Conservation (phyloP, 2,113 vertebrate species). For the Nerophis ophidion region DNA sequence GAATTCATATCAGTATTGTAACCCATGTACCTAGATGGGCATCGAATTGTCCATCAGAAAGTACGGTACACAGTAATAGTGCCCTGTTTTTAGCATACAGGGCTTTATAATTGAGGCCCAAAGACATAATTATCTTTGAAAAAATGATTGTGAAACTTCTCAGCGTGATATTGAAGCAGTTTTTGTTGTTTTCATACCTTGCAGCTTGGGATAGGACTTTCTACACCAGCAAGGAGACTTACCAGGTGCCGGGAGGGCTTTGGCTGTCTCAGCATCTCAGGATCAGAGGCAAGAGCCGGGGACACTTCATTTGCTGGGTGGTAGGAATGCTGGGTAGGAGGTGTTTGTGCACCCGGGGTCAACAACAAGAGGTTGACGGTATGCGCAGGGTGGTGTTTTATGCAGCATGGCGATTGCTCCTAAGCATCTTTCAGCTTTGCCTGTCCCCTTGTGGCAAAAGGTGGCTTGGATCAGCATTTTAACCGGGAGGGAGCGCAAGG, state of each 20-base stretch:
- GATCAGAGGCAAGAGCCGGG: conserved; percentile 52
- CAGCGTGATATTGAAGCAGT: no score
- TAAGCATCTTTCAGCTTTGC: conserved; percentile 44
- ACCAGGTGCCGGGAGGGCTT: conserved; percentile 47
- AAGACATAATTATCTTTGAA: no score
- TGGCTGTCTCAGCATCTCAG: conserved; percentile 58
- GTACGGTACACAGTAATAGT: no score
- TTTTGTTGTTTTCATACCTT: no score
- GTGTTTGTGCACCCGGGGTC: conserved; percentile 36
- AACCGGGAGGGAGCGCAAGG: conserved; percentile 32
- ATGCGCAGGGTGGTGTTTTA: conserved; percentile 44
- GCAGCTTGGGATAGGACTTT: conserved; percentile 5
- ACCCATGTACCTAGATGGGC: no score
- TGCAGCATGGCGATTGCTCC: conserved; percentile 47
- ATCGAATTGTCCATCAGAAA: no score
- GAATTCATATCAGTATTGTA: no score
- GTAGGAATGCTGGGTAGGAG: background rate
- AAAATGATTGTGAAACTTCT: no score
- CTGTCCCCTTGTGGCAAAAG: conserved; percentile 45
- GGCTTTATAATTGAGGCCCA: no score
- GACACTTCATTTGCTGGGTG: conserved; percentile 57
- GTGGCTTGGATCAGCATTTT: conserved; percentile 52
- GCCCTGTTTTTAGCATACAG: no score
- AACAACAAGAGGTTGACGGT: conserved; percentile 49
- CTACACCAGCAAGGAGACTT: conserved; percentile 36